Evolutionary conservation across 2,113 vertebrate genomes (phyloP).

Genomic region (Amphiprion percula): DNA sequence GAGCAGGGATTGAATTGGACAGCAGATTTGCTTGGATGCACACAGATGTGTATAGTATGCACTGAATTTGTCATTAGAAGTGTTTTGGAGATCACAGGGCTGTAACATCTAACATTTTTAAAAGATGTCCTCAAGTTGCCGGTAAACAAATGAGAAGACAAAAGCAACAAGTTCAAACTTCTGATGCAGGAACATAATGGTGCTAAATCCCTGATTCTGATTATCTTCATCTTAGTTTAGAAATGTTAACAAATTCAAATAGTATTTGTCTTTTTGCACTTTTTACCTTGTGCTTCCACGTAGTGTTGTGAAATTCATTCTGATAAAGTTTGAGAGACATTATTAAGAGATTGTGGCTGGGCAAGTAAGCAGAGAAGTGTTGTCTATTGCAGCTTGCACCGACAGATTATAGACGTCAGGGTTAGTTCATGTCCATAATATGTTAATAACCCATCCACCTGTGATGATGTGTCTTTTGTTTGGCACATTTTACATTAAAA

Average conservation of each 20-base stretch:
- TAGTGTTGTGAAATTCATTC: neutral
- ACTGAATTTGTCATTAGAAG: neutral
- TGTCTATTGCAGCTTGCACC: neutral
- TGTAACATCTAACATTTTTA: neutral
- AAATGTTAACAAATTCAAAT: too few species aligned
- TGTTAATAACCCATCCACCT: neutral
- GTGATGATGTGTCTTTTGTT: too few species aligned
- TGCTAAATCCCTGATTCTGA: too few species aligned
- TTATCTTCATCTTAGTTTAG: too few species aligned
- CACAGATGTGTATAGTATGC: conserved; percentile 7
- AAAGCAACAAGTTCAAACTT: neutral
- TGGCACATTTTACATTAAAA: neutral
- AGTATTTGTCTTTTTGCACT: too few species aligned
- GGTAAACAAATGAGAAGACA: neutral
- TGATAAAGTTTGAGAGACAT: neutral
- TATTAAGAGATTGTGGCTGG: neutral
- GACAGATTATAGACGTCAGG: too few species aligned
- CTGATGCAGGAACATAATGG: neutral
- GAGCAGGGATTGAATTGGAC: conserved; percentile 5
- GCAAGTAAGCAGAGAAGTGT: neutral
- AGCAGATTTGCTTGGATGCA: conserved; percentile 3
- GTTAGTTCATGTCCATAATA: neutral
- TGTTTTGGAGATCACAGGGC: neutral
- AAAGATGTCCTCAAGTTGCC: neutral
- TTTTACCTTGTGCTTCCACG: too few species aligned